These are phyloP conservation scores for Panzeria rudis DNA, from an alignment of 2,888 invertebrate species.

Conservation along the genomic window DNA sequence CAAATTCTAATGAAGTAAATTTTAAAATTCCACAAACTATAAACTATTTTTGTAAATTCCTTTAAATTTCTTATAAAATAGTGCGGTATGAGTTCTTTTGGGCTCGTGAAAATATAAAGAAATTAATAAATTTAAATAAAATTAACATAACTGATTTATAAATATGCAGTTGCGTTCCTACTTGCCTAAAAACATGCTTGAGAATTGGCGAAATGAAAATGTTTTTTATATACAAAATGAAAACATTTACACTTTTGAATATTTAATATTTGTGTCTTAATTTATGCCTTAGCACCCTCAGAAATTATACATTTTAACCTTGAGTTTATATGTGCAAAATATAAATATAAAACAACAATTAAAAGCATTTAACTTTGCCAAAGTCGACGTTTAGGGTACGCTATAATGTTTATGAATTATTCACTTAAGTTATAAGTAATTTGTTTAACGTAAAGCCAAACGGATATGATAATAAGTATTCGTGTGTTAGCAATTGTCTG, in stretches of 20 bases:
- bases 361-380: slow-evolving; percentile 1
- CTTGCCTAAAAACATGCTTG: neutral
- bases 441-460: neutral
- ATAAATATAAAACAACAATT: slow-evolving; percentile 16
- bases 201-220: no score
- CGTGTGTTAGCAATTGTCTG: neutral
- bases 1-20: no score
- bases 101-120: neutral
- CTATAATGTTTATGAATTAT: neutral
- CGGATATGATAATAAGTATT: neutral
- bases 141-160: no score
- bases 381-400: no score
- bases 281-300: slow-evolving; percentile 47
- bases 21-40: no score
- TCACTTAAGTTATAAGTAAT: neutral
- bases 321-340: slow-evolving; percentile 17
- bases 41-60: no score
- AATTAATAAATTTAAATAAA: no score
- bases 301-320: slow-evolving; percentile 43
- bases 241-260: slow-evolving; percentile 64
- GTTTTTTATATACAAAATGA: slow-evolving; percentile 1
- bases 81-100: no score
- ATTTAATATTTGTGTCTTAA: slow-evolving; percentile 55
- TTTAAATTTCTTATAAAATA: no score
- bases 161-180: no score